Evolutionary conservation across 2,797 vertebrate species (phyloP), one percentile per base, ranked within the genome.

Genomic region (Antennarius maculatus): DNA sequence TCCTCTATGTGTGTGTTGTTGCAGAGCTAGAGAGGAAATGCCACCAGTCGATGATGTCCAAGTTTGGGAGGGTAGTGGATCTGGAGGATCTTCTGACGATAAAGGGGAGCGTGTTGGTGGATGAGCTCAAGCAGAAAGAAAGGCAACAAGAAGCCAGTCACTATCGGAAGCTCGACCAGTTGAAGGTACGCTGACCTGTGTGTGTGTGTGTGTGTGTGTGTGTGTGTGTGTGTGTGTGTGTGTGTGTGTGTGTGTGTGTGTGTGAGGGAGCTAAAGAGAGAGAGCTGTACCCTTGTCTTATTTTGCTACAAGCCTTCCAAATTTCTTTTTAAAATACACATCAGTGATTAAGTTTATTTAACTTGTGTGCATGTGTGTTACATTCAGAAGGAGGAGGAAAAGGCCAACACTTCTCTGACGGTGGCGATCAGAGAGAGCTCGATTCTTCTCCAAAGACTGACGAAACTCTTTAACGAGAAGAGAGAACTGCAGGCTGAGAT

Each of bases 21-120:
- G 51, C 54, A 94, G 97, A 37, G 61, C 85, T 96, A 84, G 89
- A 96, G 66, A 76, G 91, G 60, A 90, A 81, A 5, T 96, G 95
- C 66, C 62, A 79, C 6, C 28, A 93, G 28, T 60, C 94, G 66
- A 97, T 97, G 96, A 85, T 95, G 87, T 87, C 76, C 82, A 98
- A 95, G 89, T 98, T 95, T 69, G 97, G 97, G 51, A 90, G 85
- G 15, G 58, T 94, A 71, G 94, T 98, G 85, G 90, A 98, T 66
- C 86, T 99, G 77, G 94, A 96, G 77, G 92, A 91, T 31, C 88
- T 99, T 71, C 96, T 95, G 86, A 96, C 88, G 0, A 77, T 93
- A 63, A 92, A 94, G 0, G 92, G 94, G 48, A 96, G 93, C 74
- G 86, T 89, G 54, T 90, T 13, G 1, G 61, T 95, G 77, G 96